Conservation (phyloP, 2,113 vertebrate species). For the Dryoscopus gambensis region DNA sequence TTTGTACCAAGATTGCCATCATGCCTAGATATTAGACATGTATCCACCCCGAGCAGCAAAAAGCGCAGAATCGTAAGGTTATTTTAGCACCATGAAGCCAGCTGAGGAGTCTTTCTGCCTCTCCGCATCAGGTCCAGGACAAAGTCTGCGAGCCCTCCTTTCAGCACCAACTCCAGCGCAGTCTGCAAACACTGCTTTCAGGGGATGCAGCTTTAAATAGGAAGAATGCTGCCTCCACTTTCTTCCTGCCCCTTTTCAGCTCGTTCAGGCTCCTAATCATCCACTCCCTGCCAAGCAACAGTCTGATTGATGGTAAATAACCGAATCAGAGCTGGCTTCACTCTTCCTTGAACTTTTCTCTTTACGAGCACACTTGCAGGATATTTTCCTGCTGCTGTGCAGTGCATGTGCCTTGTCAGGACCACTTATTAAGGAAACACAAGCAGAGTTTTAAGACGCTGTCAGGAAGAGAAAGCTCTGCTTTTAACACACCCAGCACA, state of each 20-base stretch:
- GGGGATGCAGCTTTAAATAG: conserved; percentile 84
- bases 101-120: conserved; percentile 35
- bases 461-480: neutral
- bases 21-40: conserved; percentile 72
- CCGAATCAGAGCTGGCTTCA: conserved; percentile 72
- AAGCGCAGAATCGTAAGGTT: conserved; percentile 39
- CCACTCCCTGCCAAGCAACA: conserved; percentile 80
- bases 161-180: conserved; percentile 71
- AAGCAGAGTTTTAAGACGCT: conserved; percentile 7
- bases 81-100: conserved; percentile 76
- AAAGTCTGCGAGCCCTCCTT: conserved; percentile 48
- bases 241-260: conserved; percentile 83
- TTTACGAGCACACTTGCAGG: neutral
- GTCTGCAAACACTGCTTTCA: conserved; percentile 72
- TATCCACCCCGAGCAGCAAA: conserved; percentile 55
- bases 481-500: neutral
- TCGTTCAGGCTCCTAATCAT: conserved; percentile 74
- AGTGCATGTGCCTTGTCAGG: neutral
- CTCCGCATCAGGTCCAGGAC: conserved; percentile 68
- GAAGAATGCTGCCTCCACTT: conserved; percentile 82
- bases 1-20: conserved; percentile 74
- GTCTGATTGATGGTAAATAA: conserved; percentile 84
- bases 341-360: conserved; percentile 61
- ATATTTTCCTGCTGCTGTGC: conserved; percentile 13
- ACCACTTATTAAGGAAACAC: neutral